A percentile compares a stretch with the other conserved stretches of the same genome.
phyloP scores from a whole-genome alignment of 2,888 invertebrate genomes.

The Drosophila planitibia region DNA sequence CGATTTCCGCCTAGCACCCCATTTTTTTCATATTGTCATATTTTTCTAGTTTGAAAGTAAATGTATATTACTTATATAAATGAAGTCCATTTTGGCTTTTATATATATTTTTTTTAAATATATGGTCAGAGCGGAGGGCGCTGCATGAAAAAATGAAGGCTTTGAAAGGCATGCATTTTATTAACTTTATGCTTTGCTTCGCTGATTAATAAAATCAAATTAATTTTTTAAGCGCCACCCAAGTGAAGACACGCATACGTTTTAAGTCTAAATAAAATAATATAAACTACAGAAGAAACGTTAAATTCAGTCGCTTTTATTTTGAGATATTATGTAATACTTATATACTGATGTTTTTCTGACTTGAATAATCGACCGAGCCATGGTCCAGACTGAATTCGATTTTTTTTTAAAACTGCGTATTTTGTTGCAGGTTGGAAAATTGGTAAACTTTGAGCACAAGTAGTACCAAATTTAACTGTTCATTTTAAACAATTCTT shows the following conservation, averaged over 20 bases:
- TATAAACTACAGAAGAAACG: not conserved
- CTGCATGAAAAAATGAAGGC: too few species aligned
- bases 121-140: too few species aligned
- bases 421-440: too few species aligned
- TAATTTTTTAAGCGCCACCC: not conserved
- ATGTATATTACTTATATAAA: not conserved
- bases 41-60: not conserved
- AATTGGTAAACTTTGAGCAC: not conserved
- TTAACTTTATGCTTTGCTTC: not conserved
- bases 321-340: too few species aligned
- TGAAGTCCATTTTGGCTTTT: accelerated
- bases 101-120: not conserved
- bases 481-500: not conserved
- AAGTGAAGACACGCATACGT: too few species aligned
- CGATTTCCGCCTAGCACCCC: not conserved
- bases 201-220: not conserved
- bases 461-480: not conserved
- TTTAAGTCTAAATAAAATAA: not conserved
- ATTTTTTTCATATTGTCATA: too few species aligned
- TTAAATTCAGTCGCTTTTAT: not conserved
- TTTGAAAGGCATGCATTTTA: too few species aligned
- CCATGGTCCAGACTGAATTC: too few species aligned
- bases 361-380: not conserved
- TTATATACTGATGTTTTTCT: not conserved
- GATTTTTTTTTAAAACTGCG: too few species aligned